These are phyloP conservation scores for Therioaphis trifolii DNA, from an alignment of 2,888 invertebrate species.

Conservation along the genomic window DNA sequence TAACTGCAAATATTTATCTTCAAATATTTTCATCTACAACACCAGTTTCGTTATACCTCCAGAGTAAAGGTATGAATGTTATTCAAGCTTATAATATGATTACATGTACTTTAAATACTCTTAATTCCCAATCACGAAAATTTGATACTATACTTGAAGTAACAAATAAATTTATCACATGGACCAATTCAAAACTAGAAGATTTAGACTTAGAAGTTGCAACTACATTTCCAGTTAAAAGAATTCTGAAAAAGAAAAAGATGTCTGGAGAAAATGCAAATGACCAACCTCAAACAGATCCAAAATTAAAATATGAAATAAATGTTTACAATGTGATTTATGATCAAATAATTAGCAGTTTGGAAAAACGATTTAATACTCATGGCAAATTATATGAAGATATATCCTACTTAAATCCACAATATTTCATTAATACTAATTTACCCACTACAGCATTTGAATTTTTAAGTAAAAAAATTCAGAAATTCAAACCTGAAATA, in stretches of 20 bases:
- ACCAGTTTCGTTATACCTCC: not conserved
- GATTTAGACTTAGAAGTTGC: not conserved
- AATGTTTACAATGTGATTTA: not conserved
- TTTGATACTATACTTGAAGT: not conserved
- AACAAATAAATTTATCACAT: not conserved
- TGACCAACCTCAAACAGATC: not conserved
- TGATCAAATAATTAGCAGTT: no score
- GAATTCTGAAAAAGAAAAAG: not conserved
- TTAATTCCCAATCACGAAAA: not conserved
- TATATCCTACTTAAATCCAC: conserved; percentile 4
- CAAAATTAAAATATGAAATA: not conserved
- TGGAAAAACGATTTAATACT: conserved; percentile 2
- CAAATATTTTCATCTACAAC: not conserved
- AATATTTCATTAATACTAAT: conserved; percentile 1
- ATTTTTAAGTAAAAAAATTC: conserved; percentile 4
- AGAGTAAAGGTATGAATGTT: not conserved
- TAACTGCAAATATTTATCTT: not conserved
- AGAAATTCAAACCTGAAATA: conserved; percentile 24
- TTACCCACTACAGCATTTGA: not conserved
- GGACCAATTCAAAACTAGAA: not conserved
- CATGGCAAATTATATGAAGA: not conserved
- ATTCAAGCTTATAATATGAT: not conserved
- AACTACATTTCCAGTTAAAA: not conserved
- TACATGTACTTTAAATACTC: not conserved
- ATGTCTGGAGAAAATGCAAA: not conserved